A percentile compares a stretch with the other conserved stretches of the same genome.
Evolutionary conservation across 2,888 invertebrate species (phyloP).

Genomic region (Hemithea aestivaria): DNA sequence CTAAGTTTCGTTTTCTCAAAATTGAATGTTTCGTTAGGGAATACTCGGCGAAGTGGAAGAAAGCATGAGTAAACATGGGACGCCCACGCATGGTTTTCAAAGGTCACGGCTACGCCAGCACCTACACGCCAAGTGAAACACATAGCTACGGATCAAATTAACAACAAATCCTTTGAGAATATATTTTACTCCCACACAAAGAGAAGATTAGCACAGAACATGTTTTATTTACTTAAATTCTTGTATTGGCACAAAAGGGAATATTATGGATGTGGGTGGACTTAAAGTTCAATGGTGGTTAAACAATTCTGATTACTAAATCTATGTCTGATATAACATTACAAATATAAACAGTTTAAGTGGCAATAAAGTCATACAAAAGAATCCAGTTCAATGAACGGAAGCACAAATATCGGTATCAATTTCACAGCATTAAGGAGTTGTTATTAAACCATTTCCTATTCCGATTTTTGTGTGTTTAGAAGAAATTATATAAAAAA

Average conservation of each 20-base stretch:
- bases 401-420: too few relatives aligned
- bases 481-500: conserved; percentile 33
- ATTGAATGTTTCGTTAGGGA: conserved; percentile 7
- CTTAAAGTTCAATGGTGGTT: too few relatives aligned
- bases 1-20: conserved; percentile 5
- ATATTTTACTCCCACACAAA: conserved; percentile 25
- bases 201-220: conserved; percentile 5
- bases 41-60: conserved; percentile 14
- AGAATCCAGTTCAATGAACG: too few relatives aligned
- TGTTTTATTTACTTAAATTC: neutral
- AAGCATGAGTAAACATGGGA: conserved; percentile 26
- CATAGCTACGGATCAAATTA: conserved; percentile 25
- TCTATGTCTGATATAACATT: too few relatives aligned
- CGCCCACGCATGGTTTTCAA: conserved; percentile 30
- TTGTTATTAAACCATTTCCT: conserved; percentile 34
- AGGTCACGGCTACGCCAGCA: conserved; percentile 39
- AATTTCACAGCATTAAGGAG: neutral
- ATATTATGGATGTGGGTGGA: too few relatives aligned
- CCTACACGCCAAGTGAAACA: conserved; percentile 25
- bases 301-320: too few relatives aligned
- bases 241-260: conserved; percentile 1
- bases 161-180: conserved; percentile 29
- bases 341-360: too few relatives aligned
- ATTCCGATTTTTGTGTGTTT: conserved; percentile 31
- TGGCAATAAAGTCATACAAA: too few relatives aligned